Evolutionary conservation across 1,140 invertebrate species (phyloP).

Genomic region (Drosophila kanapiae): DNA sequence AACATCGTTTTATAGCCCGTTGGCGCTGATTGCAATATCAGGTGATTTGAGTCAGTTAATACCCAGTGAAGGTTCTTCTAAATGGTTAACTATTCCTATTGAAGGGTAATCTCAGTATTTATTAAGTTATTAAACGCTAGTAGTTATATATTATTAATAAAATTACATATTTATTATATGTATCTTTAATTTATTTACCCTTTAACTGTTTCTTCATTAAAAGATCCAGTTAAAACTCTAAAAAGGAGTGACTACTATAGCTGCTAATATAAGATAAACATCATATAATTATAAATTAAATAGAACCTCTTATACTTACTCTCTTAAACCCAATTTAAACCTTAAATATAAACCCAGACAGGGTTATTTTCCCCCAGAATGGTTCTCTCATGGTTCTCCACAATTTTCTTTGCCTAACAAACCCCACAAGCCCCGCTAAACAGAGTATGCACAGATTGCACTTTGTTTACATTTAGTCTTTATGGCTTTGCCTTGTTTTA

Average conservation of each 20-base stretch:
- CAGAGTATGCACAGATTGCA: conserved; percentile 48
- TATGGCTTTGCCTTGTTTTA: conserved; percentile 71
- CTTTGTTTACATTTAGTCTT: conserved; percentile 69
- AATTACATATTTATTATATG: no score
- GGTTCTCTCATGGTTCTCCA: background rate
- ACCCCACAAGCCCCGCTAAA: background rate
- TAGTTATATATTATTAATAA: no score
- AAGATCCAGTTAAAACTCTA: no score
- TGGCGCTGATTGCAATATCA: conserved; percentile 24
- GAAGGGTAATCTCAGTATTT: no score
- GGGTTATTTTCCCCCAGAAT: background rate
- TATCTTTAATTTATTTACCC: no score
- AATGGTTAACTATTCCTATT: background rate
- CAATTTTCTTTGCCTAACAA: background rate
- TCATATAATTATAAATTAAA: no score
- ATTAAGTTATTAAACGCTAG: no score
- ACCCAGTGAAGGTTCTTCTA: background rate
- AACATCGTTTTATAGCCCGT: conserved; percentile 66
- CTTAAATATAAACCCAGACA: background rate
- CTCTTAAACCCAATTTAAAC: background rate
- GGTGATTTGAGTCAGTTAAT: background rate
- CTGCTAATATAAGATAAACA: no score
- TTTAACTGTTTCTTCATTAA: no score
- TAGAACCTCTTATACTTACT: no score
- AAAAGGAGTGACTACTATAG: no score